Evolutionary conservation across 1,140 invertebrate species (phyloP).

Genomic region (Cyrtorhinus lividipennis): DNA sequence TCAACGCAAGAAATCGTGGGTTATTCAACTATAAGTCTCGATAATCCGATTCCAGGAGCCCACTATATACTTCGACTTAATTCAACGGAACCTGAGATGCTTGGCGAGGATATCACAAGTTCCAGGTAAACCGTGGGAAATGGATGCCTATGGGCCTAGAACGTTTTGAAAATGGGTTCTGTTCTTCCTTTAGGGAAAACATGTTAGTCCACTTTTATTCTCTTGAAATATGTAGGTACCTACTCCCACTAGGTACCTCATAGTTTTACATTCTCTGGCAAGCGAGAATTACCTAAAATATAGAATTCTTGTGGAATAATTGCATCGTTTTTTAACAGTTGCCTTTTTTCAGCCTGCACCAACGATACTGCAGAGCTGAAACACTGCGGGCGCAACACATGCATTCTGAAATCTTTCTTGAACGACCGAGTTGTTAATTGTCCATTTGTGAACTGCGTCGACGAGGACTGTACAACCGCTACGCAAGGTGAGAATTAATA

Average conservation of each 20-base stretch:
- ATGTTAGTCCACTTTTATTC: too few species aligned
- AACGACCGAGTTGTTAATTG: constrained; percentile 28
- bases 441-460: constrained; percentile 26
- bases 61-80: constrained; percentile 6
- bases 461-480: constrained; percentile 24
- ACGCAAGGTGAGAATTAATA: constrained; percentile 10
- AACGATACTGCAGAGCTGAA: not conserved
- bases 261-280: too few species aligned
- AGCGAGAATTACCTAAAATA: too few species aligned
- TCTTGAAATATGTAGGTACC: too few species aligned
- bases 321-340: too few species aligned
- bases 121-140: too few species aligned
- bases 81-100: not conserved
- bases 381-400: constrained; percentile 23
- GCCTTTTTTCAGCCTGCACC: constrained; percentile 18
- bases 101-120: not conserved
- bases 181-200: too few species aligned
- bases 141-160: too few species aligned
- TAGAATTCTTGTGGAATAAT: too few species aligned
- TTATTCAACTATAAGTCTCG: not conserved
- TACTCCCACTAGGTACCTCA: too few species aligned
- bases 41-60: constrained; percentile 1
- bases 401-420: constrained; percentile 26
- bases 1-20: not conserved
- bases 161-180: too few species aligned